A percentile compares a stretch with the other conserved stretches of the same genome.
Evolutionary conservation across 53 echinoderm and acorn worm genomes (phyloP).

Genomic region (Temnopleurus reevesii): DNA sequence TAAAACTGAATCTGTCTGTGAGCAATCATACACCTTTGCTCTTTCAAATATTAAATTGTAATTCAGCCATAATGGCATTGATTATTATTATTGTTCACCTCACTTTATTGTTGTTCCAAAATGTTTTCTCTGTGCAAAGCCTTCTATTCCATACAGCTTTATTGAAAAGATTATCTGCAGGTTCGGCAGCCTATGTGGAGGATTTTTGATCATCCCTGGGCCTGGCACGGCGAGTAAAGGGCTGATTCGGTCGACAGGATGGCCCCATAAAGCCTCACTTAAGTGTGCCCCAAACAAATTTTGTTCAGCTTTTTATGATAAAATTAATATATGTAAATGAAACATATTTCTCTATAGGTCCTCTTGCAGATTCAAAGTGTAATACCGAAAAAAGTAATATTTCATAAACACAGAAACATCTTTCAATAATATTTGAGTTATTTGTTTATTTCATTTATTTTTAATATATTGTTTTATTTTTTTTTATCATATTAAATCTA

Average conservation of each 20-base stretch:
- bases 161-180: conserved; percentile 66
- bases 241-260: conserved; percentile 60
- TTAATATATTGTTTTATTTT: conserved; percentile 20
- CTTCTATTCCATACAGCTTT: conserved; percentile 65
- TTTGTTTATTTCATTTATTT: not conserved
- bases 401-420: not conserved
- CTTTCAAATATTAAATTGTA: not conserved
- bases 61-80: not conserved
- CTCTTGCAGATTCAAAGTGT: conserved; percentile 10
- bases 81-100: conserved; percentile 4
- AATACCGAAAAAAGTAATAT: not conserved
- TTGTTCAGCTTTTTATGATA: not conserved
- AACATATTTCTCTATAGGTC: not conserved
- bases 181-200: conserved; percentile 77
- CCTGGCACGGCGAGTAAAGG: conserved; percentile 40
- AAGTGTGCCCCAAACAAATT: not conserved
- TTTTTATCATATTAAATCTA: too few relatives aligned
- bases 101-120: conserved; percentile 50
- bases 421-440: not conserved
- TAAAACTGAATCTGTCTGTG: not conserved
- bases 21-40: not conserved
- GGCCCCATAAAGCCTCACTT: conserved; percentile 47
- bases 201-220: conserved; percentile 99
- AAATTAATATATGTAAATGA: too few relatives aligned
- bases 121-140: conserved; percentile 78